These are phyloP conservation scores for Caprella mutica DNA, from an alignment of 2,888 invertebrate species.

Conservation along the genomic window DNA sequence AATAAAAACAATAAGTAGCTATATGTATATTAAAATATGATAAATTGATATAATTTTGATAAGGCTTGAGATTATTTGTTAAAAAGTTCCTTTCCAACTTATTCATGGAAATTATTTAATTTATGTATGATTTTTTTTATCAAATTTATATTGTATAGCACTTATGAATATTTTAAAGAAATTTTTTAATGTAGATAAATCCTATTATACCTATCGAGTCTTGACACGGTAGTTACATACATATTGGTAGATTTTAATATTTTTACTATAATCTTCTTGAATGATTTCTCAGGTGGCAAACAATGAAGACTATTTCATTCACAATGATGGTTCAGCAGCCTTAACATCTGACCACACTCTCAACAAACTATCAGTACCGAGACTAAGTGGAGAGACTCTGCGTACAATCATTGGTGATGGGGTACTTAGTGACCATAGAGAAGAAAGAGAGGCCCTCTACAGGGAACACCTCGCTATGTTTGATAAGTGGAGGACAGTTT, in stretches of 20 bases:
- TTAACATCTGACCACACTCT: slow-evolving; percentile 68
- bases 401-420: slow-evolving; percentile 46
- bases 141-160: too few relatives aligned
- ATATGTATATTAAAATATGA: slow-evolving; percentile 5
- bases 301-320: slow-evolving; percentile 23
- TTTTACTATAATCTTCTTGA: too few relatives aligned
- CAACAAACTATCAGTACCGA: slow-evolving; percentile 59
- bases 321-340: slow-evolving; percentile 34
- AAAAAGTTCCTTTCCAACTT: too few relatives aligned
- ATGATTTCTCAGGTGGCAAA: slow-evolving; percentile 12
- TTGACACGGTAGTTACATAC: slow-evolving; percentile 4
- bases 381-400: slow-evolving; percentile 55
- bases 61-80: background rate
- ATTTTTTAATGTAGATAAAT: slow-evolving; percentile 9
- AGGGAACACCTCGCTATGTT: slow-evolving; percentile 51
- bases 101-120: too few relatives aligned
- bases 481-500: slow-evolving; percentile 56
- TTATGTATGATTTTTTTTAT: too few relatives aligned
- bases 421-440: slow-evolving; percentile 46
- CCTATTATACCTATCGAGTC: slow-evolving; percentile 5
- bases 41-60: background rate
- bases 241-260: slow-evolving; percentile 15
- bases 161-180: too few relatives aligned
- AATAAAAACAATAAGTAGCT: background rate
- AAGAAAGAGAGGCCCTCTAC: slow-evolving; percentile 46